A percentile compares a stretch with the other conserved stretches of the same genome.
Evolutionary conservation across 2,113 vertebrate species (phyloP).

Genomic region (Odontophorus gujanensis): DNA sequence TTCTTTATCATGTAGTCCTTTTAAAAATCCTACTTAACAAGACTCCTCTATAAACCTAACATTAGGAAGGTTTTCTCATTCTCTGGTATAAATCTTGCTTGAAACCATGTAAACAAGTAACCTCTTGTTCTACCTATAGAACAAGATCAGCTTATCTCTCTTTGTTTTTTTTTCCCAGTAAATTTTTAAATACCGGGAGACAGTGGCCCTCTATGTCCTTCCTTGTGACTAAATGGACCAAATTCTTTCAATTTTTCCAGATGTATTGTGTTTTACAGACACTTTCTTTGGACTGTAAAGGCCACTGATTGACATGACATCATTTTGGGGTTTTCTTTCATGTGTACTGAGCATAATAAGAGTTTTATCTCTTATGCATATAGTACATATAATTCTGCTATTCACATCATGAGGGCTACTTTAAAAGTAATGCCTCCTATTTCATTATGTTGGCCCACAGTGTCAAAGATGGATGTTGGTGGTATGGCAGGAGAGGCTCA

Average conservation of each 20-base stretch:
- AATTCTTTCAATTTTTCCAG: background rate
- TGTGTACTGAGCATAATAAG: background rate
- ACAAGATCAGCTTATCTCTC: background rate
- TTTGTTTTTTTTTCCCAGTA: background rate
- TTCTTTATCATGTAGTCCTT: background rate
- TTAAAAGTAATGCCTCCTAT: background rate
- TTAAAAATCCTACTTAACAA: background rate
- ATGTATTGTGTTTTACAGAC: background rate
- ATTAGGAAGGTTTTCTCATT: background rate
- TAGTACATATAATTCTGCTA: background rate
- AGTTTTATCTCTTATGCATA: background rate
- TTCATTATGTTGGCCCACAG: background rate
- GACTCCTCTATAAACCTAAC: background rate
- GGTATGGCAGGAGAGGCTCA: background rate
- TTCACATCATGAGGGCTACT: background rate
- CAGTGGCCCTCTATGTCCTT: background rate
- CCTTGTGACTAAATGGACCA: background rate
- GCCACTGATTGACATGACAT: background rate
- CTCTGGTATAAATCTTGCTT: background rate
- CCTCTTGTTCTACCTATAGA: background rate
- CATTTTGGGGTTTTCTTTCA: background rate
- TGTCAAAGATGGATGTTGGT: background rate
- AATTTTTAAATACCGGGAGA: background rate
- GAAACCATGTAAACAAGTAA: background rate
- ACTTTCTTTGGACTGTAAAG: fast-evolving